Base-by-base conservation (phyloP, 2,888 invertebrate species). In the Steinernema carpocapsae region DNA sequence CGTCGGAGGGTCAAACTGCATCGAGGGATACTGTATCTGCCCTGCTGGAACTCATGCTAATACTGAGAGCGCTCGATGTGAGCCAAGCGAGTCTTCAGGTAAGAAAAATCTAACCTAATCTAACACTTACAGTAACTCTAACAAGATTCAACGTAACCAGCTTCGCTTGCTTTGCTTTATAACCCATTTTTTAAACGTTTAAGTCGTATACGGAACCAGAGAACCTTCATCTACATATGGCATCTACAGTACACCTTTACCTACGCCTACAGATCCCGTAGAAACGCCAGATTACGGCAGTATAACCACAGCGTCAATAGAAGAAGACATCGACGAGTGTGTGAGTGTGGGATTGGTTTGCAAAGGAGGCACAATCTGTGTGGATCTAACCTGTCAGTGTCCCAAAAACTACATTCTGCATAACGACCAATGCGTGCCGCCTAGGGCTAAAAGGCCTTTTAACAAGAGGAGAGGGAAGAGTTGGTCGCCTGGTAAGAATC, bases 1-100 rank as follows among this genome's bases (percentile, higher is more conserved):
- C 78, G 81, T 82, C 52, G 87, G 87, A 51, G 86, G 87, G 19
- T 83, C 85, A 19, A 74, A 75, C 29, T 87, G 87, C 76, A 77
- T 87, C 14, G 83, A 82, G 72, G 83, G 85, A 29, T 73, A 74
- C 17, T 87, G 87, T 74, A 74, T 87, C 32, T 87, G 87, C 71
- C 86, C 86, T 26, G 81, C 84, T 22, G 87, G 86, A n/a, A 78
- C 79, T n/a, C 76, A 79, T 43, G 79, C 83, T 7, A 77, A 75
- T 46, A 24, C 45, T 24, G 70, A 64, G 19, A 70, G 29, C 45
- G 75, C 46, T 17, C 43, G 74, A 0, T 75, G 75, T 22, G 74
- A 75, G 45, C 56, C 56, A 10, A 56, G 56, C 56, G 56, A 56
- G 26, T 24, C 56, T 14, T 56, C 56, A 56, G 56, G 56, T 56